These are phyloP conservation scores for Simalia tracyae DNA, from an alignment of 2,797 vertebrate genomes.

Conservation along the genomic window DNA sequence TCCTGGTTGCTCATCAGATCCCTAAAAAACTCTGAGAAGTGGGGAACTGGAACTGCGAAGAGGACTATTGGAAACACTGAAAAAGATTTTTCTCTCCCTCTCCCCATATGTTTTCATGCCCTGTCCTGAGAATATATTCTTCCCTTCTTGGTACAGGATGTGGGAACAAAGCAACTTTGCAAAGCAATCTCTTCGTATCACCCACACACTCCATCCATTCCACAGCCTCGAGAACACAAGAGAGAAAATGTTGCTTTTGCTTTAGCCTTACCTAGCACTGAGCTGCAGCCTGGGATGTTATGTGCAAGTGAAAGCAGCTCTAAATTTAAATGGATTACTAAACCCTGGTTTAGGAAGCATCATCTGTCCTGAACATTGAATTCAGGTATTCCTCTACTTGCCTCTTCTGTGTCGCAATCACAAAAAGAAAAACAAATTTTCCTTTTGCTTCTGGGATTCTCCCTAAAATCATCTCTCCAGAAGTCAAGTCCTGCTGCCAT, in stretches of 20 bases:
- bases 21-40: no score
- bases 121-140: background rate
- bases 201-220: background rate
- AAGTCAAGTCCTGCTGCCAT: accelerated
- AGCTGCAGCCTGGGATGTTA: background rate
- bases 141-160: background rate
- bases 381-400: background rate
- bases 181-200: background rate
- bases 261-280: background rate
- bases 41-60: no score
- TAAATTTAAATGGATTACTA: background rate
- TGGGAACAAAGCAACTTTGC: background rate
- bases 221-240: background rate
- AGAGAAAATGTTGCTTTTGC: background rate
- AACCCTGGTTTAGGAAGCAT: background rate
- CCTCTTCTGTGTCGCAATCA: background rate
- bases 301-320: background rate
- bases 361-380: background rate
- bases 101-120: background rate
- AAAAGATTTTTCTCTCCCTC: no score
- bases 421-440: background rate
- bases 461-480: accelerated
- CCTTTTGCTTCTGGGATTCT: accelerated
- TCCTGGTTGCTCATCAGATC: background rate
- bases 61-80: no score